These are phyloP conservation scores for Himalopsyche kuldschensis DNA, from an alignment of 2,888 invertebrate genomes.

Conservation along the genomic window DNA sequence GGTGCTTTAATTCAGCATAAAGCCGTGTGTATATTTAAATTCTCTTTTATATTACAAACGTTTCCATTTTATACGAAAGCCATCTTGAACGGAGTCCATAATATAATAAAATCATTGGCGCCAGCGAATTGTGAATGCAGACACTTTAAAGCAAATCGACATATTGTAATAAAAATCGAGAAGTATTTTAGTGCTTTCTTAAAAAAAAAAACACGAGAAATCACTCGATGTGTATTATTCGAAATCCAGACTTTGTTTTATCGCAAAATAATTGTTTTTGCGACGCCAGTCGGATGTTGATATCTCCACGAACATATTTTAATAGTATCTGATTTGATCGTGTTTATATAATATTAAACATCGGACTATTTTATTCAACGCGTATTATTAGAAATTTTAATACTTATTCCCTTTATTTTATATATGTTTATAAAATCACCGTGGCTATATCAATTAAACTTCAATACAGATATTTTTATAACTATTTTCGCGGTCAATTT, in stretches of 20 bases:
- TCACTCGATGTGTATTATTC: neutral
- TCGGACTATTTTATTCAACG: neutral
- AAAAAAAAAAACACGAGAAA: neutral
- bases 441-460: no score
- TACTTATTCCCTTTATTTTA: no score
- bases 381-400: neutral
- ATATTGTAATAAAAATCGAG: neutral
- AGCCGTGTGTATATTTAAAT: no score
- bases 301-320: no score
- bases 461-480: no score
- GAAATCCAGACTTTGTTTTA: neutral
- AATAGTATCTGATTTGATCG: no score
- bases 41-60: neutral
- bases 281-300: neutral
- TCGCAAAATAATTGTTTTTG: neutral
- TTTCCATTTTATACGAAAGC: neutral
- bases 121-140: neutral
- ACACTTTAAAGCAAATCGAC: neutral
- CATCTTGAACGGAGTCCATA: neutral
- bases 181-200: neutral
- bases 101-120: neutral
- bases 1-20: no score
- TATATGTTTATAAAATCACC: no score
- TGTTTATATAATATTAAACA: neutral
- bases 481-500: no score